Percentiles rank a stretch among this genome's conserved stretches.
Conservation (phyloP, 1,140 invertebrate species). For the Drosophila bocqueti region DNA sequence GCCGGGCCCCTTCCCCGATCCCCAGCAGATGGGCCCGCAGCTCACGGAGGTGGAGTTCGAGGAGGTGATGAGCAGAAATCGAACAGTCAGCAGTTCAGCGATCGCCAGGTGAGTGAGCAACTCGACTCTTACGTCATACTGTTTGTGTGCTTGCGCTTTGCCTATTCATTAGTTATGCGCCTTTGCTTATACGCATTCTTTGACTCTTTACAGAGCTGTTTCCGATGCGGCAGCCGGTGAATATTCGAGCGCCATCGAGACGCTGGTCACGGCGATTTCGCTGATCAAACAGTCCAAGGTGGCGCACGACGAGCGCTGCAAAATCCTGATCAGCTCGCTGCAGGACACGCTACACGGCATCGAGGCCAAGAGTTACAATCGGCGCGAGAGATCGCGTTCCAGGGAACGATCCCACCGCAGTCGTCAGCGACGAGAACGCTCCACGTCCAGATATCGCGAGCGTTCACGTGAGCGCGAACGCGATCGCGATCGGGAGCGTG, state of each 20-base stretch:
- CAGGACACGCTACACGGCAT: constrained; percentile 97
- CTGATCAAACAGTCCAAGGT: constrained; percentile 99
- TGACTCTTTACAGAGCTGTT: constrained; percentile 89
- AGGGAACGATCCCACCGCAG: constrained; percentile 91
- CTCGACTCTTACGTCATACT: background rate
- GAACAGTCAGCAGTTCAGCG: constrained; percentile 98
- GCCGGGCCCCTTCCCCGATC: constrained; percentile 85
- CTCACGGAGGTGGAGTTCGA: constrained; percentile 98
- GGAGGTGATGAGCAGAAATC: constrained; percentile 98
- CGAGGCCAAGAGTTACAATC: constrained; percentile 80
- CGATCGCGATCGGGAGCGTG: constrained; percentile 89
- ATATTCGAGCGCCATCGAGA: constrained; percentile 99
- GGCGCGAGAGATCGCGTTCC: constrained; percentile 88
- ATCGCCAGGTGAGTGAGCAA: constrained; percentile 88
- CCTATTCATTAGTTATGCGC: background rate
- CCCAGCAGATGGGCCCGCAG: constrained; percentile 87
- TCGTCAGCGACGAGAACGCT: constrained; percentile 91
- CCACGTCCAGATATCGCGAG: constrained; percentile 91
- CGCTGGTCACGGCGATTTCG: constrained; percentile 98
- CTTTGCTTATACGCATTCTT: background rate
- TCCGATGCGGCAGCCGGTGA: constrained; percentile 98
- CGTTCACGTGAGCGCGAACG: constrained; percentile 88
- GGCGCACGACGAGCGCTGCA: constrained; percentile 98
- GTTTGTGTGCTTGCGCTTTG: too few relatives aligned
- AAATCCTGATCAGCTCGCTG: constrained; percentile 98